Conservation (phyloP, 2,888 invertebrate genomes). For the Agrochola macilenta region DNA sequence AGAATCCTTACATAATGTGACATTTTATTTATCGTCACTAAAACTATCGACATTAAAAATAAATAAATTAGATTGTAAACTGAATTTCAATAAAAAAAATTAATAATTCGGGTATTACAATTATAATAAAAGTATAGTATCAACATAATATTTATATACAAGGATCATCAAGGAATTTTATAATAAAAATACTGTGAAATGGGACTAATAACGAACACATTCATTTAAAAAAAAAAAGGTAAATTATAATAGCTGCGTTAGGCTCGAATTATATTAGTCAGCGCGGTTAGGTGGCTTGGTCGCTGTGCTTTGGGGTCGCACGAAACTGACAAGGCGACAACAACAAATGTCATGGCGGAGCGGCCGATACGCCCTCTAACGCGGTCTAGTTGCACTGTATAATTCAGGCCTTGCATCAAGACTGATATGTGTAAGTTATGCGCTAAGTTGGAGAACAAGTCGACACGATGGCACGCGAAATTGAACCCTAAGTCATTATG, state of each 20-base stretch:
- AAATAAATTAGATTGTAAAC: constrained; percentile 8
- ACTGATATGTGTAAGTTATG: neutral
- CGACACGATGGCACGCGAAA: neutral
- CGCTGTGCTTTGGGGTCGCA: too few relatives aligned
- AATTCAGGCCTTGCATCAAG: neutral
- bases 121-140: neutral
- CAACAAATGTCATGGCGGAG: too few relatives aligned
- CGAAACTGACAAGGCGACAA: too few relatives aligned
- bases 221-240: neutral
- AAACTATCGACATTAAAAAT: neutral
- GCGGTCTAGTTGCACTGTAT: too few relatives aligned
- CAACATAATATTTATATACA: constrained; percentile 25
- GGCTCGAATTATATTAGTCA: neutral
- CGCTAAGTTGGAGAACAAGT: neutral
- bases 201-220: neutral
- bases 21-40: constrained; percentile 4
- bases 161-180: constrained; percentile 11
- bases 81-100: constrained; percentile 9
- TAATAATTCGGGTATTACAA: constrained; percentile 11
- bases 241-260: constrained; percentile 7
- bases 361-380: too few relatives aligned
- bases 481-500: too few relatives aligned
- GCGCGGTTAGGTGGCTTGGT: too few relatives aligned
- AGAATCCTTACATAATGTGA: constrained; percentile 27
- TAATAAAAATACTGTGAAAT: neutral